phyloP scores from a whole-genome alignment of 2,888 invertebrate species.

The Agrotis clavis region DNA sequence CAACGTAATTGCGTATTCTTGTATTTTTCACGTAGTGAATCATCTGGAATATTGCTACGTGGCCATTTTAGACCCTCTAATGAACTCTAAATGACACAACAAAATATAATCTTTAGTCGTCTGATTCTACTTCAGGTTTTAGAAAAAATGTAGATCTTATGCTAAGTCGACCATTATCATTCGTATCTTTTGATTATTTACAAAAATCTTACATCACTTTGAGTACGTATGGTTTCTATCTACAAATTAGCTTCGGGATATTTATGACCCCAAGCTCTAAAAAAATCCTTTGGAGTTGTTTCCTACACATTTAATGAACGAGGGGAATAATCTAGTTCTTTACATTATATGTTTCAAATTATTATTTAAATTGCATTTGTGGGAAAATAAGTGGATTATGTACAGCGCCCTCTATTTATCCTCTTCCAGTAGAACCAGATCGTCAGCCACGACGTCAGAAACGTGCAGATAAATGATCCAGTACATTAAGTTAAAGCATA shows the following conservation, averaged over 20 bases:
- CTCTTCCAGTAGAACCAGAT: conserved; percentile 96
- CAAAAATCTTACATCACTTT: conserved; percentile 31
- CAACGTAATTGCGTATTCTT: too few relatives aligned
- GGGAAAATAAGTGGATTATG: conserved; percentile 84
- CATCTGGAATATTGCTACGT: too few relatives aligned
- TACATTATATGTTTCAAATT: conserved; percentile 80
- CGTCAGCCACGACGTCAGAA: conserved; percentile 98
- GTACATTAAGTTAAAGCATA: conserved; percentile 99
- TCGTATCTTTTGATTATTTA: conserved; percentile 51
- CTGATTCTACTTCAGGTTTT: conserved; percentile 75
- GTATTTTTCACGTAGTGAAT: too few relatives aligned
- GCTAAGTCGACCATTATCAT: conserved; percentile 41
- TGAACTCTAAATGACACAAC: conserved; percentile 61
- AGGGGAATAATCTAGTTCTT: conserved; percentile 14
- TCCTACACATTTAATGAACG: conserved; percentile 5
- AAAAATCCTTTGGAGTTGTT: conserved; percentile 19
- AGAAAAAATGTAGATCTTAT: conserved; percentile 57
- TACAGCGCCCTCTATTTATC: conserved; percentile 88
- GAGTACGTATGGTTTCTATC: conserved; percentile 27
- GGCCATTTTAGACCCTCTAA: too few relatives aligned
- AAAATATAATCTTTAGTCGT: conserved; percentile 71
- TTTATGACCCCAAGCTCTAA: not conserved
- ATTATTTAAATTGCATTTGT: conserved; percentile 74
- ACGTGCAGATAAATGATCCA: conserved; percentile 99
- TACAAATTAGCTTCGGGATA: conserved; percentile 25